Evolutionary conservation across 2,113 vertebrate genomes (phyloP), one percentile per base, ranked within the genome.

Genomic region (Toxostoma redivivum): DNA sequence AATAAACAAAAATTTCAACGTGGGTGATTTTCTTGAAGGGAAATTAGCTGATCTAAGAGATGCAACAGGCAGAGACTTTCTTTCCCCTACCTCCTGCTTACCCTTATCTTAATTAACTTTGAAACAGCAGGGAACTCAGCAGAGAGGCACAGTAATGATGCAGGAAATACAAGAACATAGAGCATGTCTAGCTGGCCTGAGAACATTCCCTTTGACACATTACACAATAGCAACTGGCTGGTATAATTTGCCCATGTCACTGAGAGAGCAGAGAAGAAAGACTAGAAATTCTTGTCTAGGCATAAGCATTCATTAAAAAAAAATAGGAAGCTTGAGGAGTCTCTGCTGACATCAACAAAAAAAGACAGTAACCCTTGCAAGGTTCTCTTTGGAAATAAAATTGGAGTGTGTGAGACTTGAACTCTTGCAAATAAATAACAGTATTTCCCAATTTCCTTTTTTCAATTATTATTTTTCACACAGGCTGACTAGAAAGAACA

Each of bases 41-140:
- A 96, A 96, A 96, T 96, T 94, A 94, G 90, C 93, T 94, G 93
- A 95, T 95, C 85, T 88, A 64, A 91, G 88, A 96, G 89, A 89
- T 93, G 73, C 87, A 96, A 93, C 92, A 86, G 69, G 89, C 85
- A 95, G 65, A 90, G 89, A 91, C 60, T 95, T 96, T 89, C 73
- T 71, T 91, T 61, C 60, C 70, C 69, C 57, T 94, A 76, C 93
- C 92, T 95, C 79, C 92, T 66, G 44, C 86, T 89, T 92, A 94
- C 90, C 92, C 92, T 86, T 93, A 95, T 96, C 94, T 96, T 97
- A 97, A 97, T 97, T 97, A 97, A 97, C 91, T 95, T 89, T 89
- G 74, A 97, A 97, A 60, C 95, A 95, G 91, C 92, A 93, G 96
- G 95, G 87, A 96, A 72, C 92, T 95, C 85, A 94, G 89, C 76